These are phyloP conservation scores for Psophia crepitans DNA, from an alignment of 2,113 vertebrate genomes.

Conservation along the genomic window DNA sequence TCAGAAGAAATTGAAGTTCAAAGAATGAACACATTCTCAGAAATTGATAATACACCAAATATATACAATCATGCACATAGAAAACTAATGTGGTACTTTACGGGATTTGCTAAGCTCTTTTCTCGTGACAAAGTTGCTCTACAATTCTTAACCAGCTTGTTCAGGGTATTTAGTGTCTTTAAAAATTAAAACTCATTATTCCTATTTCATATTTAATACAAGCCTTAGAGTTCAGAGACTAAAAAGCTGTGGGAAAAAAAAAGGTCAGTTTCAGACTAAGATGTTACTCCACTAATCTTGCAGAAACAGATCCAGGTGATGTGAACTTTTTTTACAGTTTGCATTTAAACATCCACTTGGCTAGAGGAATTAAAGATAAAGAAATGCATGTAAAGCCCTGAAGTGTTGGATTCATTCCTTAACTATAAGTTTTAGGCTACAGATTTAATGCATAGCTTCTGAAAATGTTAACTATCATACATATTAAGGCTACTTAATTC, in stretches of 20 bases:
- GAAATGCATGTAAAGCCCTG: not conserved
- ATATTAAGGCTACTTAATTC: conserved; percentile 57
- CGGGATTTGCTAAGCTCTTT: conserved; percentile 3
- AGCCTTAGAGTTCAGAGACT: not conserved
- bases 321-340: conserved; percentile 21
- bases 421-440: conserved; percentile 3
- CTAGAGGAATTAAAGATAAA: conserved; percentile 32
- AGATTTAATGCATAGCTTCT: conserved; percentile 40
- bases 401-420: not conserved
- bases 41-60: not conserved
- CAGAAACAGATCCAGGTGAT: conserved; percentile 20
- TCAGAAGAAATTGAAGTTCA: not conserved
- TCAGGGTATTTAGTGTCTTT: conserved; percentile 27
- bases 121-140: not conserved
- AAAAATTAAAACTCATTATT: conserved; percentile 48
- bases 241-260: not conserved
- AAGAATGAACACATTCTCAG: not conserved
- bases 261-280: conserved; percentile 13
- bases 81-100: not conserved
- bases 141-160: conserved; percentile 20
- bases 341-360: not conserved
- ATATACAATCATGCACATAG: not conserved
- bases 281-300: conserved; percentile 37
- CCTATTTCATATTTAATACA: conserved; percentile 10
- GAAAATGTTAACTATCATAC: conserved; percentile 54